Conservation (phyloP, 2,888 invertebrate genomes). For the Listrodromus nycthemerus region DNA sequence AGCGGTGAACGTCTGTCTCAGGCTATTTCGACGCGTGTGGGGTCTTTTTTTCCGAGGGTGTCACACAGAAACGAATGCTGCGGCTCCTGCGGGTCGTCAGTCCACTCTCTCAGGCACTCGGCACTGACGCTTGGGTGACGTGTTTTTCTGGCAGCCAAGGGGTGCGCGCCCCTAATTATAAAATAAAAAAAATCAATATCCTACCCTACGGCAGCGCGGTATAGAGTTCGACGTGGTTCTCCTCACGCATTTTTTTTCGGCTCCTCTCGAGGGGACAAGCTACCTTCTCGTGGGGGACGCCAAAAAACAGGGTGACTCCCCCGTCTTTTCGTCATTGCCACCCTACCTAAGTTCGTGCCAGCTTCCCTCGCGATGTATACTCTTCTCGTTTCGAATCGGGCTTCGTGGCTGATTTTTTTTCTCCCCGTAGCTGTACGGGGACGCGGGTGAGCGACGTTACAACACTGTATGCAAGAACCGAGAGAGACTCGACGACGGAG, state of each 20-base stretch:
- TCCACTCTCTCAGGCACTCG: conserved; percentile 43
- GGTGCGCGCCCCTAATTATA: conserved; percentile 84
- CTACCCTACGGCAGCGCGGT: conserved; percentile 77
- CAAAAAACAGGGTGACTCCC: conserved; percentile 82
- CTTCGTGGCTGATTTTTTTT: conserved; percentile 77
- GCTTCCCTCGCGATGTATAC: conserved; percentile 51
- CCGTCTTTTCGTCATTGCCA: conserved; percentile 79
- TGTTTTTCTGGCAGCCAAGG: conserved; percentile 83
- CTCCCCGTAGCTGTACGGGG: conserved; percentile 28
- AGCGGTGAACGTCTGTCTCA: conserved; percentile 66
- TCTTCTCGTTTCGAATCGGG: conserved; percentile 70
- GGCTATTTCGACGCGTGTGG: conserved; percentile 39
- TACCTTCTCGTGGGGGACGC: conserved; percentile 53
- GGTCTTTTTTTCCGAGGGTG: conserved; percentile 33
- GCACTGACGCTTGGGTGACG: conserved; percentile 77
- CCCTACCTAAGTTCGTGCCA: conserved; percentile 70
- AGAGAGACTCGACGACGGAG: conserved; percentile 25
- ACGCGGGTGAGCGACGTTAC: conserved; percentile 6
- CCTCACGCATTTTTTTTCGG: conserved; percentile 50
- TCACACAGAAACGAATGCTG: conserved; percentile 19
- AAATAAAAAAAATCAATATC: conserved; percentile 85
- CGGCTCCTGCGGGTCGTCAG: conserved; percentile 49
- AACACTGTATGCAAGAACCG: conserved; percentile 19
- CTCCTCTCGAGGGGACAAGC: conserved; percentile 43
- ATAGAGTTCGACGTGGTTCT: conserved; percentile 65